A percentile compares a stretch with the other conserved stretches of the same genome.
Conservation (phyloP, 1,140 invertebrate species). For the Caenorhabditis brenneri region DNA sequence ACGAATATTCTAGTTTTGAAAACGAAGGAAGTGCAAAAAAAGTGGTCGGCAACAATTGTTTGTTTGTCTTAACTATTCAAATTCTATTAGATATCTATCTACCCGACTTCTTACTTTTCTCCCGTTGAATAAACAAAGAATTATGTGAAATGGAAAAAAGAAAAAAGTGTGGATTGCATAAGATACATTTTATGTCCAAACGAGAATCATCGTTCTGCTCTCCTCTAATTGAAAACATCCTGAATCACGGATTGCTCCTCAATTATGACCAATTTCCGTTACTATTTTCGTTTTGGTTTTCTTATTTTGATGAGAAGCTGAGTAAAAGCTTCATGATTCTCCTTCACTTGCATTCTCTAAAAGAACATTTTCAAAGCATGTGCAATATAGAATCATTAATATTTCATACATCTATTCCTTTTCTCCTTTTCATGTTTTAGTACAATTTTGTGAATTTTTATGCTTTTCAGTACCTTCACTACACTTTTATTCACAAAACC, state of each 20-base stretch:
- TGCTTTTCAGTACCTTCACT: no score
- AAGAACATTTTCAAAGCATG: no score
- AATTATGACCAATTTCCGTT: not conserved
- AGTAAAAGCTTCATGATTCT: no score
- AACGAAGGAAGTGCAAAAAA: not conserved
- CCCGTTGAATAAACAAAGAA: constrained; percentile 22
- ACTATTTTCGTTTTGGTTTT: no score
- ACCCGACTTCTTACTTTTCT: constrained; percentile 30
- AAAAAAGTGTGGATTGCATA: constrained; percentile 11
- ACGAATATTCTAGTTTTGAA: not conserved
- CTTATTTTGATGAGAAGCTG: no score
- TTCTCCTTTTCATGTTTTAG: no score
- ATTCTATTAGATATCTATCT: constrained; percentile 34
- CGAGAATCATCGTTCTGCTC: not conserved
- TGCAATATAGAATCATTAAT: no score
- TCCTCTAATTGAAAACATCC: not conserved
- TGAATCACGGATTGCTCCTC: not conserved
- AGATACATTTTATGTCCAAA: not conserved
- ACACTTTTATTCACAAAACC: no score
- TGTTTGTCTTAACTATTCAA: constrained; percentile 32
- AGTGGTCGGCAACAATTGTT: constrained; percentile 28
- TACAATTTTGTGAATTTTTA: no score
- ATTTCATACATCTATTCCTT: no score
- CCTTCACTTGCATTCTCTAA: no score
- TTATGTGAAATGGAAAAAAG: no score